Evolutionary conservation across 2,797 vertebrate species (phyloP).

Genomic region (Pteronotus mesoamericanus): DNA sequence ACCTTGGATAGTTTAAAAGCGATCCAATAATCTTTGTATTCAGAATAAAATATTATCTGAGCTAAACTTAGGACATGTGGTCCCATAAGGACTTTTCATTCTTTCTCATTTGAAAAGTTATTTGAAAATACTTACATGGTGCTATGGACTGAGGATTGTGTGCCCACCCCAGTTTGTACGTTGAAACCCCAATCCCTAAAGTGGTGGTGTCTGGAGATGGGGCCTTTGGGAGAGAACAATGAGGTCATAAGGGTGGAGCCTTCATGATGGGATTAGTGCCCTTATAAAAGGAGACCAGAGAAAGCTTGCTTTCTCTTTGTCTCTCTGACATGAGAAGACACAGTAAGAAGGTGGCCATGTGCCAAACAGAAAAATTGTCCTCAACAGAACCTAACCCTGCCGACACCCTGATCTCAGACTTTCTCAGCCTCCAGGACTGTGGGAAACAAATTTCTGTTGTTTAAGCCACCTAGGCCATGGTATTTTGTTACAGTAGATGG

Average conservation of each 20-base stretch:
- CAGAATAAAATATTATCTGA: conserved; percentile 6
- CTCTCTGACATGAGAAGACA: not conserved
- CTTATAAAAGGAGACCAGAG: not conserved
- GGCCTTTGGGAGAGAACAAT: not conserved
- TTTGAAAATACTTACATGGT: not conserved
- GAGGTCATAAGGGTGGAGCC: not conserved
- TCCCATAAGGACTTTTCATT: not conserved
- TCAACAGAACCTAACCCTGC: not conserved
- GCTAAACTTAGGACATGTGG: not conserved
- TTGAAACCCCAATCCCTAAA: not conserved
- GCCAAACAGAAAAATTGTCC: not conserved
- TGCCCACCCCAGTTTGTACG: not conserved
- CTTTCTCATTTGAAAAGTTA: conserved; percentile 5
- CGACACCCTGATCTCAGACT: not conserved
- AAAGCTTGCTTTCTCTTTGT: not conserved
- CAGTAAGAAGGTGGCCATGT: not conserved
- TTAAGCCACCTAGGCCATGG: not conserved
- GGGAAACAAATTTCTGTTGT: not conserved
- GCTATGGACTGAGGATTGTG: not conserved
- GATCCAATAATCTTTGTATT: not conserved
- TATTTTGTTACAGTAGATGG: not conserved
- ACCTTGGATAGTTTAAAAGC: not conserved
- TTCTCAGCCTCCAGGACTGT: not conserved
- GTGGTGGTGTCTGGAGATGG: not conserved
- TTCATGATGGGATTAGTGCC: not conserved